Conservation (phyloP, 2,797 vertebrate genomes). For the Gambusia yucatana region DNA sequence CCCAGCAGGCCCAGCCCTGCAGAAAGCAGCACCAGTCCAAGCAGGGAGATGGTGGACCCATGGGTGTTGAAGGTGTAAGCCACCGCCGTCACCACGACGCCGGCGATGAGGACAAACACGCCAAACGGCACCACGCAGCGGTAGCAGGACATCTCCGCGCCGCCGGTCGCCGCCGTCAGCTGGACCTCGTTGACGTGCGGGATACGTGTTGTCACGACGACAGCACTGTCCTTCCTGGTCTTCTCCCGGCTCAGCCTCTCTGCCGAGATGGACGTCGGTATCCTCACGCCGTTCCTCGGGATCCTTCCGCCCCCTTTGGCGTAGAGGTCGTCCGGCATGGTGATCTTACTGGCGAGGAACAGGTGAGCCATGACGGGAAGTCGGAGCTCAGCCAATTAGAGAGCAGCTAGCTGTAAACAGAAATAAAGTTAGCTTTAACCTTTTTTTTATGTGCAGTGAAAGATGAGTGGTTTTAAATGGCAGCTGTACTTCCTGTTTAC, state of each 20-base stretch:
- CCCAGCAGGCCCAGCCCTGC: conserved; percentile 85
- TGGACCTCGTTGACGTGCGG: conserved; percentile 86
- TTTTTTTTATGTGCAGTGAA: background rate
- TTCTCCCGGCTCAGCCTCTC: conserved; percentile 77
- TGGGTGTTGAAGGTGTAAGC: conserved; percentile 93
- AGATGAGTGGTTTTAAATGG: background rate
- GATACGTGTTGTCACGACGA: conserved; percentile 41
- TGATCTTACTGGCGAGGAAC: conserved; percentile 65
- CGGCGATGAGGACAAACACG: conserved; percentile 88
- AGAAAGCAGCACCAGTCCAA: conserved; percentile 88
- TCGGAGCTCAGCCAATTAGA: conserved; percentile 47
- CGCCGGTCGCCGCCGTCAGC: conserved; percentile 88
- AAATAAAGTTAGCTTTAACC: background rate
- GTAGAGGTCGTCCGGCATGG: conserved; percentile 82
- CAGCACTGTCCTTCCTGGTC: background rate
- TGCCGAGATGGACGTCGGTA: background rate
- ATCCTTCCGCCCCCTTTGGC: conserved; percentile 78
- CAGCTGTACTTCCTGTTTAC: background rate
- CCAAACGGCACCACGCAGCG: conserved; percentile 90
- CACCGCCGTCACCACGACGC: conserved; percentile 87
- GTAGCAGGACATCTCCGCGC: conserved; percentile 90
- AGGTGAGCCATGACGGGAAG: conserved; percentile 56
- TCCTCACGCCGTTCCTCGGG: conserved; percentile 52
- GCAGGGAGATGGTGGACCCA: conserved; percentile 89
- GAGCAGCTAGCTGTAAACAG: conserved; percentile 42